Conservation (phyloP, 2,113 vertebrate species). For the Corynorhinus townsendii region DNA sequence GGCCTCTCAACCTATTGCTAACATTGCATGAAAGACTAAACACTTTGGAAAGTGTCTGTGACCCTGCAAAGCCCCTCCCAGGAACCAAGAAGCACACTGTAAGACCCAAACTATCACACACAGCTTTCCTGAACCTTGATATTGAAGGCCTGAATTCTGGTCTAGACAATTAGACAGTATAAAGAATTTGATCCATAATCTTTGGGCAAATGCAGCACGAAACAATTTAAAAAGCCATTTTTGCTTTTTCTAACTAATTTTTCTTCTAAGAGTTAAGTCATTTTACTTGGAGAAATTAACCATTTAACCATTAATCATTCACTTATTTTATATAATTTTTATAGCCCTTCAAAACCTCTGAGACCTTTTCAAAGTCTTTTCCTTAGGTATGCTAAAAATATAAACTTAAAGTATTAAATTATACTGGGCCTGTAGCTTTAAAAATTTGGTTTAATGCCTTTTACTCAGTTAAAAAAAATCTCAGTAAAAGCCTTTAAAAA, state of each 20-base stretch:
- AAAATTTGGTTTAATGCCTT: slow-evolving; percentile 66
- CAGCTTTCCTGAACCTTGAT: background rate
- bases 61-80: background rate
- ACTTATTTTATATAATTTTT: background rate
- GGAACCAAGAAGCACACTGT: background rate
- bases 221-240: slow-evolving; percentile 5
- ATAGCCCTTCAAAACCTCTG: background rate
- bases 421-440: slow-evolving; percentile 59
- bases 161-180: background rate
- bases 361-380: background rate
- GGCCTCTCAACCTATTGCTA: background rate
- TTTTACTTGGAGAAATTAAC: background rate
- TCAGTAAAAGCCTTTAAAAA: slow-evolving; percentile 62
- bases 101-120: background rate
- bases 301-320: slow-evolving; percentile 12
- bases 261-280: background rate
- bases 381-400: slow-evolving; percentile 4
- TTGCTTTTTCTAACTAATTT: background rate
- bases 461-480: slow-evolving; percentile 60
- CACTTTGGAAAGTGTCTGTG: background rate
- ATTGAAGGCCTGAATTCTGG: background rate
- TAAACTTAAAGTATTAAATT: slow-evolving; percentile 45
- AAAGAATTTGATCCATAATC: background rate
- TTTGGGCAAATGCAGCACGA: background rate
- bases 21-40: background rate